A percentile compares a stretch with the other conserved stretches of the same genome.
These are phyloP conservation scores for Sphaerodactylus townsendi DNA, from an alignment of 2,113 vertebrate genomes.

Conservation along the genomic window DNA sequence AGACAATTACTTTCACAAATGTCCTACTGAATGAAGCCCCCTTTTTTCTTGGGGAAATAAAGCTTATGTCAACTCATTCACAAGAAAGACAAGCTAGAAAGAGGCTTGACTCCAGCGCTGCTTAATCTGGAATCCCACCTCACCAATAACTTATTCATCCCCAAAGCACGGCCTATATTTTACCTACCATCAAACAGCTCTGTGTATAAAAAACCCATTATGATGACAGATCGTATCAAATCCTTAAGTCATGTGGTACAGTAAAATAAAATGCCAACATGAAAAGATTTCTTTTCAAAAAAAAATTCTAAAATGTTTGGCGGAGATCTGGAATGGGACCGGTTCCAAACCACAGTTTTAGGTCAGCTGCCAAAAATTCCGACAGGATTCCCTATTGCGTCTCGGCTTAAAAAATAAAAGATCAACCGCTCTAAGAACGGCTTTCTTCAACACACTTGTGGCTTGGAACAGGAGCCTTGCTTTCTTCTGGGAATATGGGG, in stretches of 20 bases:
- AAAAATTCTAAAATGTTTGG: slow-evolving; percentile 65
- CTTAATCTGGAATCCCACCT: slow-evolving; percentile 18
- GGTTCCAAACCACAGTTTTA: slow-evolving; percentile 74
- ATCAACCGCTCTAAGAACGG: slow-evolving; percentile 46
- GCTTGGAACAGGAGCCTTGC: slow-evolving; percentile 23
- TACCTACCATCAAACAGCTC: slow-evolving; percentile 41
- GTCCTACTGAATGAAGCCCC: slow-evolving; percentile 9
- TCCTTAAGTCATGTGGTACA: slow-evolving; percentile 37
- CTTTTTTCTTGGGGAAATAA: background rate
- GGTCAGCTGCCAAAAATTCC: slow-evolving; percentile 64
- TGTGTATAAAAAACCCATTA: slow-evolving; percentile 9
- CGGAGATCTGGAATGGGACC: slow-evolving; percentile 55
- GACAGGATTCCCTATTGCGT: slow-evolving; percentile 51
- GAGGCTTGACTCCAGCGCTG: background rate
- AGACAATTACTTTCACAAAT: background rate
- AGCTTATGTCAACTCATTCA: slow-evolving; percentile 18
- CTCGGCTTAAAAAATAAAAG: slow-evolving; percentile 30
- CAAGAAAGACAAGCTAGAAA: slow-evolving; percentile 20
- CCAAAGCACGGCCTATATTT: slow-evolving; percentile 1
- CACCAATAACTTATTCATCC: background rate
- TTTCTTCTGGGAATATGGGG: background rate
- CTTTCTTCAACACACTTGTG: slow-evolving; percentile 57
- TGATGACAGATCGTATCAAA: slow-evolving; percentile 46
- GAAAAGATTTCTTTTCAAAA: slow-evolving; percentile 47
- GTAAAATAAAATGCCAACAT: slow-evolving; percentile 68